Evolutionary conservation across 1,140 invertebrate genomes (phyloP).

Genomic region (Papilio xuthus): DNA sequence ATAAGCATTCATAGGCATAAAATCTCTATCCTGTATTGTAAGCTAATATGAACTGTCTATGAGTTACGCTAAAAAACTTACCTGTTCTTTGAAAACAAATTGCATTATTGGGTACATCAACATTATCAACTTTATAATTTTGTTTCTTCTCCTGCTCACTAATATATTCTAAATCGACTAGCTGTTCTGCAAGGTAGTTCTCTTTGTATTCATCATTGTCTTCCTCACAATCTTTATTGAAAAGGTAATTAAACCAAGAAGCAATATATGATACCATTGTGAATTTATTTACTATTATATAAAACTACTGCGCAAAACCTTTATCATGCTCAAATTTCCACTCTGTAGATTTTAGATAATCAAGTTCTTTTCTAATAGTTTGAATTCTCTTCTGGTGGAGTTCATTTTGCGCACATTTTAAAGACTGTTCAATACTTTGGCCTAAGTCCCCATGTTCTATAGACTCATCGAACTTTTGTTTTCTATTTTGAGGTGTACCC

Average conservation of each 20-base stretch:
- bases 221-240: slow-evolving; percentile 48
- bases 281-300: slow-evolving; percentile 23
- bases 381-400: slow-evolving; percentile 84
- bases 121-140: slow-evolving; percentile 35
- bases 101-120: slow-evolving; percentile 50
- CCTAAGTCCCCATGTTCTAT: slow-evolving; percentile 64
- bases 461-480: slow-evolving; percentile 69
- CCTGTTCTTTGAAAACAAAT: slow-evolving; percentile 69
- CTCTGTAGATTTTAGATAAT: slow-evolving; percentile 85
- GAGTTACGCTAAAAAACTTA: slow-evolving; percentile 34
- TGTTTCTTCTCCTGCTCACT: slow-evolving; percentile 47
- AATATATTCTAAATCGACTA: slow-evolving; percentile 62
- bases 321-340: slow-evolving; percentile 85
- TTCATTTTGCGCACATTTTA: slow-evolving; percentile 68
- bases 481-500: slow-evolving; percentile 59
- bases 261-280: slow-evolving; percentile 66
- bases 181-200: slow-evolving; percentile 66
- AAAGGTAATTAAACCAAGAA: slow-evolving; percentile 61
- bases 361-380: slow-evolving; percentile 84
- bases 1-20: too few relatives aligned
- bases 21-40: neutral
- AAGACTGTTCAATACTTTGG: slow-evolving; percentile 65
- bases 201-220: slow-evolving; percentile 61
- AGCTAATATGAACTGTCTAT: neutral
- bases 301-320: slow-evolving; percentile 66